These are phyloP conservation scores for Marmota monax DNA, from an alignment of 2,113 vertebrate species.

Conservation along the genomic window DNA sequence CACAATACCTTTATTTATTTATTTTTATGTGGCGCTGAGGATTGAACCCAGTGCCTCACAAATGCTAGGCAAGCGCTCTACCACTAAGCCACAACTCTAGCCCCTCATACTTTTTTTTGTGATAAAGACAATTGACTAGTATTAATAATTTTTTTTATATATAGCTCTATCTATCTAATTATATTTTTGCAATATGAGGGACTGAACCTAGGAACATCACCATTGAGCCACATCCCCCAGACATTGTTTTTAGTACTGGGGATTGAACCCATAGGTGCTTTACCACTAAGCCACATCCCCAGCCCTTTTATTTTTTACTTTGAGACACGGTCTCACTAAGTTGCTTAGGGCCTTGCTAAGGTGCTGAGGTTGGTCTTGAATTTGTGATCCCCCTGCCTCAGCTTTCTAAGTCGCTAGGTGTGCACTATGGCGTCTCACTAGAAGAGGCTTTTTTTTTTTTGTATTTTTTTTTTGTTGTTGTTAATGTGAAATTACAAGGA, in stretches of 20 bases:
- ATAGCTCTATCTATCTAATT: too few species aligned
- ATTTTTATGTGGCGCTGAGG: too few species aligned
- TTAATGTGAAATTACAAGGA: background rate
- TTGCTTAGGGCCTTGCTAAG: too few species aligned
- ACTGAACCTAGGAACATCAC: too few species aligned
- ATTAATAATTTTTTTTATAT: background rate
- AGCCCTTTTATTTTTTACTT: background rate
- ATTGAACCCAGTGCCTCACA: too few species aligned
- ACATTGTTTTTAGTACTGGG: background rate
- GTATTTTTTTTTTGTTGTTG: background rate
- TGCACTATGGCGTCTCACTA: background rate
- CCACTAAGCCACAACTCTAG: too few species aligned
- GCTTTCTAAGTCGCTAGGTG: background rate
- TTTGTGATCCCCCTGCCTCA: background rate
- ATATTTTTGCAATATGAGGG: too few species aligned
- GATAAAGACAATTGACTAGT: background rate
- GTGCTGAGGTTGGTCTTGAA: background rate
- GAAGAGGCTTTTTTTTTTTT: background rate
- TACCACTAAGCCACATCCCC: background rate
- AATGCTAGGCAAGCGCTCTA: too few species aligned
- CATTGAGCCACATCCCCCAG: too few species aligned
- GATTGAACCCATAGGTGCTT: background rate
- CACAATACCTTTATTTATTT: too few species aligned
- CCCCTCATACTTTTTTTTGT: background rate
- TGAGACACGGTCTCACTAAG: background rate